These are phyloP conservation scores for Scartelaos histophorus DNA, from an alignment of 2,113 vertebrate species.

Conservation along the genomic window DNA sequence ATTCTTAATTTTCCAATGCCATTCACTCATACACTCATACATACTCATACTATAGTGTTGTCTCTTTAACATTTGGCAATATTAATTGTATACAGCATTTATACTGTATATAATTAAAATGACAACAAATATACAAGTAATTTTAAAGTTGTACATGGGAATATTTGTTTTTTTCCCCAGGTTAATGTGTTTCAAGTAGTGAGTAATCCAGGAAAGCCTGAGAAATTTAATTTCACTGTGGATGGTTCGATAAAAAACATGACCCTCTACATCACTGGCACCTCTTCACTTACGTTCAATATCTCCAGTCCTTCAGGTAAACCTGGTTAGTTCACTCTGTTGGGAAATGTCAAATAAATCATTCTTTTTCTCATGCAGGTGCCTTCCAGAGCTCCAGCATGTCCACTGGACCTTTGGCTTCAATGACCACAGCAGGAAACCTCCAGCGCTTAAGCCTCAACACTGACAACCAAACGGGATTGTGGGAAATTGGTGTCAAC, in stretches of 20 bases:
- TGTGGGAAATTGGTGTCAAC: constrained; percentile 61
- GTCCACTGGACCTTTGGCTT: constrained; percentile 56
- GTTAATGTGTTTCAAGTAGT: constrained; percentile 69
- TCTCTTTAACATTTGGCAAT: too few relatives aligned
- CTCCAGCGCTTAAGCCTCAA: constrained; percentile 50
- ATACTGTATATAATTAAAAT: background rate
- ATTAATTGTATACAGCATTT: too few relatives aligned
- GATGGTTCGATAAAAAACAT: constrained; percentile 67
- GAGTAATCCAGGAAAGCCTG: constrained; percentile 49
- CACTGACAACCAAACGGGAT: constrained; percentile 50
- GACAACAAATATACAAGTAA: background rate
- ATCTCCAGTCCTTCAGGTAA: constrained; percentile 67
- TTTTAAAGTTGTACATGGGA: background rate
- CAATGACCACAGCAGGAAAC: constrained; percentile 59
- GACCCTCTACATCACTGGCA: constrained; percentile 69
- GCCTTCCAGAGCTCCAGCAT: constrained; percentile 54
- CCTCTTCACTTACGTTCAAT: constrained; percentile 47
- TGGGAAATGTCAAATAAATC: background rate
- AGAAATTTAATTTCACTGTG: constrained; percentile 56
- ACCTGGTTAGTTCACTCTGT: background rate
- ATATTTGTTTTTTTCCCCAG: constrained; percentile 34
- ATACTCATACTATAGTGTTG: too few relatives aligned
- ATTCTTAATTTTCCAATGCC: too few relatives aligned
- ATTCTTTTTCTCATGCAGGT: constrained; percentile 38
- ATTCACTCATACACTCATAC: too few relatives aligned